Evolutionary conservation across 2,888 invertebrate species (phyloP), one percentile per base, ranked within the genome.

Genomic region (Nemurella pictetii): DNA sequence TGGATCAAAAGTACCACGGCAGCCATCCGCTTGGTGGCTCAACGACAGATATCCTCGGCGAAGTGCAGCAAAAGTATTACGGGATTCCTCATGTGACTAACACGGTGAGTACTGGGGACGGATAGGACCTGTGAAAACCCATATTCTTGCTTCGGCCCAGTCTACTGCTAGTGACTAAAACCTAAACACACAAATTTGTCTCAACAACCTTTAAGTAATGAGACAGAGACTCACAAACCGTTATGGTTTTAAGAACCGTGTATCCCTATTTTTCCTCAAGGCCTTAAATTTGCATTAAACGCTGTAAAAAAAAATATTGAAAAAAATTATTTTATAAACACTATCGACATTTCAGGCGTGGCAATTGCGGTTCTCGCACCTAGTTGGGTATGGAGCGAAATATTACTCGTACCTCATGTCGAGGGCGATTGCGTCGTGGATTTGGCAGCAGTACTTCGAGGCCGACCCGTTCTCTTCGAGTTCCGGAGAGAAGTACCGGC

Each of bases 401-500:
- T 99, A 99, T 91, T 99, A 99, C 90, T 96, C 99, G 0, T 99
- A 99, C 91, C 92, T 99, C 87, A 96, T 99, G 89, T 99, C 99
- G 0, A 94, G 97, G 88, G 97, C 98, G 9, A 94, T 98, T 83
- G 98, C 99, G 0, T 96, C 97, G 85, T 95, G 95, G 92, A 96
- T 98, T 87, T 99, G 99, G 99, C 95, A 96, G 89, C 93, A 93
- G 27, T 95, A 96, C 89, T 98, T 99, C 89, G 93, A 94, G 88
- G 89, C 90, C 0, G 94, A 96, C 89, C 98, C 98, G 0, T 94
- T 97, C 82, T 93, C 92, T 89, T 93, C 96, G 3, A 88, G 90
- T n/a, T 94, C 95, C 32, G 99, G 99, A 0, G 95, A 96, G 88
- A 92, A 92, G 86, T 96, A 97, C 88, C 91, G 97, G 15, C 90